Percentiles rank a stretch among this genome's conserved stretches.
Evolutionary conservation across 2,797 vertebrate species (phyloP).

Genomic region (Myotis daubentonii): DNA sequence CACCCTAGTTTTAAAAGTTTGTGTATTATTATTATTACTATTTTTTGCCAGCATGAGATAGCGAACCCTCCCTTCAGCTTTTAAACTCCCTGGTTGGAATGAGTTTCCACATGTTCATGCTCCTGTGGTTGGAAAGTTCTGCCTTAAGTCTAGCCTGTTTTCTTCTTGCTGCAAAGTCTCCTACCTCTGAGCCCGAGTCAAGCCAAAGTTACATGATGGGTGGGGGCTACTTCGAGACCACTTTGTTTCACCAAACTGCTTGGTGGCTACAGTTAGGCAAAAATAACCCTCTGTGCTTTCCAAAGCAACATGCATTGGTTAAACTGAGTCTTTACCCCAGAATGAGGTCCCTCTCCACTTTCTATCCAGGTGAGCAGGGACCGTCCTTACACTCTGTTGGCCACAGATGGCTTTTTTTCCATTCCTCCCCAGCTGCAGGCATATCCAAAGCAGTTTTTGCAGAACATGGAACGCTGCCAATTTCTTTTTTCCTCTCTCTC

Average conservation of each 20-base stretch:
- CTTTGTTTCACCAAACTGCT: background rate
- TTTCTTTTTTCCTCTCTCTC: background rate
- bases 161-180: background rate
- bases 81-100: no score
- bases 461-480: background rate
- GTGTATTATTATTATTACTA: no score
- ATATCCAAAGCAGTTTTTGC: background rate
- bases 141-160: background rate
- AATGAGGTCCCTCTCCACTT: background rate
- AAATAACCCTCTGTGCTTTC: background rate
- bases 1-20: background rate
- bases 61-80: background rate
- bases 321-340: background rate
- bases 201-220: background rate
- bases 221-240: rapidly evolving
- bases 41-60: background rate
- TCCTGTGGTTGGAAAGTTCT: background rate
- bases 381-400: background rate
- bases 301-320: rapidly evolving
- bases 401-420: background rate
- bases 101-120: background rate
- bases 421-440: background rate
- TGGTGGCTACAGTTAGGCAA: background rate
- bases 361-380: background rate
- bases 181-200: background rate